Evolutionary conservation across 2,888 invertebrate species (phyloP).

Genomic region (Criorhina ranunculi): DNA sequence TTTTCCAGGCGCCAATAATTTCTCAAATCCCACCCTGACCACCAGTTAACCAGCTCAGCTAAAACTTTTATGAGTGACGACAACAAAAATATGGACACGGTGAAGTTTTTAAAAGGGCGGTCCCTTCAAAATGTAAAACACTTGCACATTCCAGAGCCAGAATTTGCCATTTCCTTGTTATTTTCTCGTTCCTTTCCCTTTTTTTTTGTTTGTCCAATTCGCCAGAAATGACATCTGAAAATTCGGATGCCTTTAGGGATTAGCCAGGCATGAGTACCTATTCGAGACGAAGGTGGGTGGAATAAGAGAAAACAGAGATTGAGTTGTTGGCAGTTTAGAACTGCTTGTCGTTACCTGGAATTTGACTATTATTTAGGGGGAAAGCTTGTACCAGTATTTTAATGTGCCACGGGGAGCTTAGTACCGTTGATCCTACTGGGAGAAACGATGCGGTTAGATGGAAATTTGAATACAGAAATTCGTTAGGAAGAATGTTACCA

Average conservation of each 20-base stretch:
- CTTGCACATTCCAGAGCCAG: slow-evolving; percentile 4
- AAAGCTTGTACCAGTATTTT: neutral
- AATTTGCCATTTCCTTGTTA: slow-evolving; percentile 16
- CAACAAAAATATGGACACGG: slow-evolving; percentile 22
- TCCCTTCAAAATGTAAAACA: neutral
- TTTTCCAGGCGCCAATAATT: too few species aligned
- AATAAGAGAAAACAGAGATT: neutral
- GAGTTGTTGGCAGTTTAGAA: neutral
- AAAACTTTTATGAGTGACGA: slow-evolving; percentile 40
- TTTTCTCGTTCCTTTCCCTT: too few species aligned
- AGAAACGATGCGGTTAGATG: neutral
- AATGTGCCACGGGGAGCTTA: slow-evolving; percentile 3
- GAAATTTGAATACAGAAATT: neutral
- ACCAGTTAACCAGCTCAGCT: slow-evolving; percentile 20
- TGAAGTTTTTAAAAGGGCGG: slow-evolving; percentile 10
- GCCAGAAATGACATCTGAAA: neutral
- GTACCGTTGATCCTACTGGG: neutral
- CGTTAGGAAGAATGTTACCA: too few species aligned
- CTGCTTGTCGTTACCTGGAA: slow-evolving; percentile 6
- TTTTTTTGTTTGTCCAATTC: slow-evolving; percentile 20
- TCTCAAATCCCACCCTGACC: neutral
- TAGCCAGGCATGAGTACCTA: slow-evolving; percentile 9
- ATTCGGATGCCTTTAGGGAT: slow-evolving; percentile 11
- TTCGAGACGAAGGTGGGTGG: neutral
- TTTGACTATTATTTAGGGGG: neutral